phyloP scores from a whole-genome alignment of 2,888 invertebrate genomes.

The Arge pagana region DNA sequence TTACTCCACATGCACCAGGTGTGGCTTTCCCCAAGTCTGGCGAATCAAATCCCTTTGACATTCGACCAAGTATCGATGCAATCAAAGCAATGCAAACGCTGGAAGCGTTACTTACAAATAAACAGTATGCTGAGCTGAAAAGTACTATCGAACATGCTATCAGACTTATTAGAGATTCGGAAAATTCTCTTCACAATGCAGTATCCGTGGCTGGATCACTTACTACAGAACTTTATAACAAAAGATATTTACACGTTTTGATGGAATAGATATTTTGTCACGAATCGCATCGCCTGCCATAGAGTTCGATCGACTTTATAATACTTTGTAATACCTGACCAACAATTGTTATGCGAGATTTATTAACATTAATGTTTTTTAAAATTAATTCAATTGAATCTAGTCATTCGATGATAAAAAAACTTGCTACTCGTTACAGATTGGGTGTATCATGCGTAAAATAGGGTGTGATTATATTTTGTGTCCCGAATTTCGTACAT shows the following conservation, averaged over 20 bases:
- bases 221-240: conserved; percentile 60
- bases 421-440: too few relatives aligned
- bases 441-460: too few relatives aligned
- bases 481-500: too few relatives aligned
- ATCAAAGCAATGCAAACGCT: conserved; percentile 56
- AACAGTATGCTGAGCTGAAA: conserved; percentile 57
- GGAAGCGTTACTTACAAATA: conserved; percentile 55
- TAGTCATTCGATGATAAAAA: too few relatives aligned
- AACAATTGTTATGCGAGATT: too few relatives aligned
- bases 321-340: too few relatives aligned
- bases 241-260: conserved; percentile 51
- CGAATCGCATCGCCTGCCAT: too few relatives aligned
- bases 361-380: too few relatives aligned
- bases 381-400: too few relatives aligned
- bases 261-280: conserved; percentile 42
- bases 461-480: too few relatives aligned
- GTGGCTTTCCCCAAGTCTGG: conserved; percentile 46
- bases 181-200: conserved; percentile 63
- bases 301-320: too few relatives aligned
- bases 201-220: conserved; percentile 58
- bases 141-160: conserved; percentile 56
- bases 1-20: conserved; percentile 52
- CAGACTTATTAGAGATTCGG: conserved; percentile 60
- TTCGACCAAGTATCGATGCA: conserved; percentile 55
- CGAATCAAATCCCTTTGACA: conserved; percentile 48